Conservation (phyloP, 2,888 invertebrate genomes). For the Lasioglossum villosulum region DNA sequence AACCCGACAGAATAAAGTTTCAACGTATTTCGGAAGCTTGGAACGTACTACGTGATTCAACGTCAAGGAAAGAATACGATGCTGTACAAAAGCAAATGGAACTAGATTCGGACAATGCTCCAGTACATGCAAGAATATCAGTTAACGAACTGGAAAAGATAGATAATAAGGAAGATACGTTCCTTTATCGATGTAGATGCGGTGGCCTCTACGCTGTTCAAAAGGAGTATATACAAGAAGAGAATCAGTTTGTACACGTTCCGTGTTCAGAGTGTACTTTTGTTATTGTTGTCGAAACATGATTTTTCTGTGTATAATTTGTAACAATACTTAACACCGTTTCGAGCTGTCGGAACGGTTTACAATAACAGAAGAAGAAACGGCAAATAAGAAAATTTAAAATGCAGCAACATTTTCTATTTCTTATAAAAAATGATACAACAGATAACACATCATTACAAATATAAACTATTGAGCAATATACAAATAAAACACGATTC, state of each 20-base stretch:
- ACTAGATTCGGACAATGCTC: constrained; percentile 85
- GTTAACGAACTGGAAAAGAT: constrained; percentile 85
- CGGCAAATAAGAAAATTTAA: constrained; percentile 64
- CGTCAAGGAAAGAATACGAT: constrained; percentile 88
- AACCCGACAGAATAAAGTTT: constrained; percentile 82
- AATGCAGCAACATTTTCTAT: constrained; percentile 84
- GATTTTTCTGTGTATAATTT: background rate
- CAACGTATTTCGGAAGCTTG: constrained; percentile 89
- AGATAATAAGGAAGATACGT: constrained; percentile 80
- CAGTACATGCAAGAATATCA: constrained; percentile 87
- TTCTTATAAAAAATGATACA: constrained; percentile 85
- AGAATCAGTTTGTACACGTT: constrained; percentile 76
- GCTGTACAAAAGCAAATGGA: constrained; percentile 87
- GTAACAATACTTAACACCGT: background rate
- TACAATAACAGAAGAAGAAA: background rate
- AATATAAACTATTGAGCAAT: constrained; percentile 85
- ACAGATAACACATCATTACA: constrained; percentile 84
- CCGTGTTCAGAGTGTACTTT: constrained; percentile 91
- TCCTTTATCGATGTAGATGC: constrained; percentile 89
- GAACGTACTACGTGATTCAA: constrained; percentile 88
- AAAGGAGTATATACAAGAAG: constrained; percentile 79
- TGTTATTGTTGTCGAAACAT: constrained; percentile 86
- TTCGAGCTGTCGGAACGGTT: background rate
- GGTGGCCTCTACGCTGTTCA: constrained; percentile 87
- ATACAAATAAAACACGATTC: constrained; percentile 84